Evolutionary conservation across 92 coral and sea anemone genomes (phyloP), one percentile per base, ranked within the genome.

Genomic region (Palythoa grandiflora): DNA sequence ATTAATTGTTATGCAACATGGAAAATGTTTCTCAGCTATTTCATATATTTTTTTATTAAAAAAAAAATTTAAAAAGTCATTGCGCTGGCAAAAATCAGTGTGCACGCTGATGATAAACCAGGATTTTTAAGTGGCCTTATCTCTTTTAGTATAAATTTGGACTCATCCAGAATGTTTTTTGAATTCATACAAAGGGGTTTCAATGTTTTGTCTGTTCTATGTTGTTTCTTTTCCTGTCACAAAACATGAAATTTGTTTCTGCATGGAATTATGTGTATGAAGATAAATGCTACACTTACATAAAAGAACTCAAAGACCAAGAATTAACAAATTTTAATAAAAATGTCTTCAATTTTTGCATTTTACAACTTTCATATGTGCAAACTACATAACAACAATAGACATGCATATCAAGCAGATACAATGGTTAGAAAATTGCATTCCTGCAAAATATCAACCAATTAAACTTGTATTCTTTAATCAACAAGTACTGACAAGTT

Each of bases 191-290:
- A 70, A 70, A 35, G 72, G 35, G 39, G 38, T 66, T 66, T 66
- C 72, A 66, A 68, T 68, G 73, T 68, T 68, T 68, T 35, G 75
- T 70, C 75, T 70, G 75, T 70, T 70, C 75, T 70, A 70, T 35
- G 35, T 70, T 70, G 75, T 70, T 70, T 70, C 75, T 70, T 70
- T 70, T 70, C 75, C 47, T 70, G 75, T 70, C 13, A 47, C 75
- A 70, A 70, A 21, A 70, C 75, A 35, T 70, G 75, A 35, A 70
- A 9, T 21, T 70, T 70, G 75, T 70, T 70, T 70, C 75, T 70
- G 75, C 75, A 70, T 70, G 75, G 75, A 70, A 70, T 70, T 70
- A 70, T 68, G 21, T 68, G 73, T 70, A 70, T 70, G 44, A 70
- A 70, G 75, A 70, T 70, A 70, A 70, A 70, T 70, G 44, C 75